A percentile compares a stretch with the other conserved stretches of the same genome.
Evolutionary conservation across 1,140 invertebrate species (phyloP).

Genomic region (Chelonus insularis): DNA sequence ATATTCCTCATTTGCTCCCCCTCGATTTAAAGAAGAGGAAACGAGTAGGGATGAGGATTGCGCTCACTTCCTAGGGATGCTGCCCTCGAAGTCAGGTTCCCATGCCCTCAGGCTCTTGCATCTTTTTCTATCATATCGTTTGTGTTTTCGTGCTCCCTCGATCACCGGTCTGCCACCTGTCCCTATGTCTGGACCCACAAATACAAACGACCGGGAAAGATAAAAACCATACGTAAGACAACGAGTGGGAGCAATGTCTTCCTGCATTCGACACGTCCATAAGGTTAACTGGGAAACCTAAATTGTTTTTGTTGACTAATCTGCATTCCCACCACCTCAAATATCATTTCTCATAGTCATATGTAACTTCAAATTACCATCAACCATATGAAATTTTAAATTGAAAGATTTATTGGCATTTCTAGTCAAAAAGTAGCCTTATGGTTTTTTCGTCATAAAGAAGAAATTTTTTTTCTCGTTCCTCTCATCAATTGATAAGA

Average conservation of each 20-base stretch:
- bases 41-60: conserved; percentile 17
- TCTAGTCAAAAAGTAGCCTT: too few species aligned
- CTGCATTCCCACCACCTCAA: not conserved
- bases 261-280: conserved; percentile 6
- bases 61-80: conserved; percentile 55
- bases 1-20: conserved; percentile 45
- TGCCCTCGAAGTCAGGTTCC: conserved; percentile 59
- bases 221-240: too few species aligned
- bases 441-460: too few species aligned
- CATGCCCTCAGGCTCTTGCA: conserved; percentile 44
- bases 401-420: too few species aligned
- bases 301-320: conserved; percentile 11
- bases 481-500: too few species aligned
- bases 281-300: not conserved
- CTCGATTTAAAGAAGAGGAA: conserved; percentile 29
- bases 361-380: too few species aligned
- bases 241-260: not conserved
- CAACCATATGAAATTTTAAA: too few species aligned
- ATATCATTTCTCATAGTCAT: too few species aligned
- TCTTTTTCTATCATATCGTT: not conserved
- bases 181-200: conserved; percentile 51
- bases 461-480: too few species aligned
- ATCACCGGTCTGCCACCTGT: conserved; percentile 52
- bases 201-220: conserved; percentile 24
- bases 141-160: conserved; percentile 26